Conservation (phyloP, 2,888 invertebrate genomes). For the Coleophora flavipennella region DNA sequence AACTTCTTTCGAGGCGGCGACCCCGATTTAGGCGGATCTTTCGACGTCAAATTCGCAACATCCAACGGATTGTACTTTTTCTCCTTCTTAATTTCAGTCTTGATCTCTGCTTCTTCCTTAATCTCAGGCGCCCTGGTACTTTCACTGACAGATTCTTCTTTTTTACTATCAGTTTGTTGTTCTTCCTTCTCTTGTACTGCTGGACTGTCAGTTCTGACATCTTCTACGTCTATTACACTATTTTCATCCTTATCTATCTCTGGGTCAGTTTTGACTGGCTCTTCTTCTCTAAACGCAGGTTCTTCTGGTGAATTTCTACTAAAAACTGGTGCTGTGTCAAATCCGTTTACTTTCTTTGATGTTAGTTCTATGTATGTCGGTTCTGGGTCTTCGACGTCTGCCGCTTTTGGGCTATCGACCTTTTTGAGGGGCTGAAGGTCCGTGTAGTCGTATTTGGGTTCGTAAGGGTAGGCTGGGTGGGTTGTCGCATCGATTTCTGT, state of each 20-base stretch:
- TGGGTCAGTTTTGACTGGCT: constrained; percentile 56
- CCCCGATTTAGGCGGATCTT: constrained; percentile 70
- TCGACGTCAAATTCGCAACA: constrained; percentile 75
- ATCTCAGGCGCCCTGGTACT: constrained; percentile 42
- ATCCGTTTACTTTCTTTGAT: constrained; percentile 47
- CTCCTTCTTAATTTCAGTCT: constrained; percentile 45
- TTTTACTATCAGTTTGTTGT: constrained; percentile 17
- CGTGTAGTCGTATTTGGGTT: constrained; percentile 57
- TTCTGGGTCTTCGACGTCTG: constrained; percentile 45
- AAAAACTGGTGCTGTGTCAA: constrained; percentile 33
- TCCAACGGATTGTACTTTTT: constrained; percentile 75
- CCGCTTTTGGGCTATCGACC: constrained; percentile 52
- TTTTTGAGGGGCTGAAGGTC: constrained; percentile 59
- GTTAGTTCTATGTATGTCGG: constrained; percentile 64
- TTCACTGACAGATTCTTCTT: constrained; percentile 31
- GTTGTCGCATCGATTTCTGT: constrained; percentile 66
- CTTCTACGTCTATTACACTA: constrained; percentile 65
- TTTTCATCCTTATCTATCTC: constrained; percentile 65
- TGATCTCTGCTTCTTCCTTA: constrained; percentile 33
- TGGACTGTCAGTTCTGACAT: constrained; percentile 51
- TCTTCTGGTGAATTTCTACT: constrained; percentile 48
- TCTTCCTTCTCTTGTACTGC: constrained; percentile 27
- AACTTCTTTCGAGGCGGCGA: constrained; percentile 67
- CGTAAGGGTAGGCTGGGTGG: constrained; percentile 48
- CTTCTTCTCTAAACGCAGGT: constrained; percentile 54